phyloP scores from a whole-genome alignment of 1,140 invertebrate genomes.

The Bombus huntii region DNA sequence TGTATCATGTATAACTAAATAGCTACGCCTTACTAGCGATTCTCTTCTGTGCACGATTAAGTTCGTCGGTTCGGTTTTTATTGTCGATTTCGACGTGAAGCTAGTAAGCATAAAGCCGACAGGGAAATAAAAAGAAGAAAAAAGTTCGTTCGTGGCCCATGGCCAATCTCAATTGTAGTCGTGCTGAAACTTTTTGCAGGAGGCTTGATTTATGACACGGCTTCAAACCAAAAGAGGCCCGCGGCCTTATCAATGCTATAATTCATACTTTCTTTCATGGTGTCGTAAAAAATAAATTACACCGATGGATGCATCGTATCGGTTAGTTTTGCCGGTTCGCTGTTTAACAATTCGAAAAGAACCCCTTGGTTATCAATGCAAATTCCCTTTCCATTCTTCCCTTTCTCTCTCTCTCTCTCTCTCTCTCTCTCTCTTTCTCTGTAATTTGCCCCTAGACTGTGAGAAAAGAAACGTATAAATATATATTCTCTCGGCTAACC shows the following conservation, averaged over 20 bases:
- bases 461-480: background rate
- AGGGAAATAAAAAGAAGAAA: slow-evolving; percentile 13
- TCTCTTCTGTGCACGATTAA: background rate
- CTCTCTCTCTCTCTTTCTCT: background rate
- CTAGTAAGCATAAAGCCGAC: slow-evolving; percentile 20
- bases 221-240: background rate
- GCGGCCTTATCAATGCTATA: slow-evolving; percentile 17
- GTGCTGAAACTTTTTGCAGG: slow-evolving; percentile 15
- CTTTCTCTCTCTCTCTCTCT: too few relatives aligned
- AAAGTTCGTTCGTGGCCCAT: slow-evolving; percentile 27
- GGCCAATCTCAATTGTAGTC: slow-evolving; percentile 26
- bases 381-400: background rate
- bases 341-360: too few relatives aligned
- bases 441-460: background rate
- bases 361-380: background rate
- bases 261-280: slow-evolving; percentile 32
- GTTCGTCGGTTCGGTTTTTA: background rate
- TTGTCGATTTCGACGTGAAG: background rate
- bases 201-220: slow-evolving; percentile 33
- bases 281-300: slow-evolving; percentile 48
- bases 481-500: background rate
- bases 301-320: background rate
- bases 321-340: too few relatives aligned
- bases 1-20: background rate
- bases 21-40: background rate